Conservation (phyloP, 2,888 invertebrate species). For the Dynastes grantii region DNA sequence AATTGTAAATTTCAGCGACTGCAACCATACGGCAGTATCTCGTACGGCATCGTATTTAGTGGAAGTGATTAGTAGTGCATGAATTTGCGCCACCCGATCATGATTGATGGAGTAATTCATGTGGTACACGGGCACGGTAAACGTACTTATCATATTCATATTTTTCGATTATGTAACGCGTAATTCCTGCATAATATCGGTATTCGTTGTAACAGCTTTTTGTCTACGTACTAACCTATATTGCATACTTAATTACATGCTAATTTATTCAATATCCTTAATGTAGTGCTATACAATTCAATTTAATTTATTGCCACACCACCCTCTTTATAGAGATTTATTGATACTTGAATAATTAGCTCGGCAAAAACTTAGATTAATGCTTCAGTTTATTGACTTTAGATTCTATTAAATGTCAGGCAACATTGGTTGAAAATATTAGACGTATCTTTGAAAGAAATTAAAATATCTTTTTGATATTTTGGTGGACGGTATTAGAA, state of each 20-base stretch:
- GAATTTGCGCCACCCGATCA: conserved; percentile 25
- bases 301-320: conserved; percentile 1
- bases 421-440: too few relatives aligned
- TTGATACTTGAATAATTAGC: not conserved
- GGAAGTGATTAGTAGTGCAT: conserved; percentile 38
- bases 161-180: conserved; percentile 27
- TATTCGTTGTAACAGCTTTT: conserved; percentile 7
- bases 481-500: too few relatives aligned
- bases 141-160: conserved; percentile 26
- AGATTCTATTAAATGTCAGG: too few relatives aligned
- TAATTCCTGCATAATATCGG: conserved; percentile 19
- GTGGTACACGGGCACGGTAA: conserved; percentile 27
- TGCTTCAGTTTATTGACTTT: conserved; percentile 3
- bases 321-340: not conserved
- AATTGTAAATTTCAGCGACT: not conserved
- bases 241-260: not conserved
- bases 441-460: too few relatives aligned
- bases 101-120: conserved; percentile 32
- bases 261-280: conserved; percentile 2
- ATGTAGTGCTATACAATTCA: not conserved
- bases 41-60: conserved; percentile 11
- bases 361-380: not conserved
- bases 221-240: conserved; percentile 27
- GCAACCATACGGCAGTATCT: not conserved
- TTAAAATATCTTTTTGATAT: too few relatives aligned